Conservation (phyloP, 1,140 invertebrate genomes). For the Drosophila mauritiana region DNA sequence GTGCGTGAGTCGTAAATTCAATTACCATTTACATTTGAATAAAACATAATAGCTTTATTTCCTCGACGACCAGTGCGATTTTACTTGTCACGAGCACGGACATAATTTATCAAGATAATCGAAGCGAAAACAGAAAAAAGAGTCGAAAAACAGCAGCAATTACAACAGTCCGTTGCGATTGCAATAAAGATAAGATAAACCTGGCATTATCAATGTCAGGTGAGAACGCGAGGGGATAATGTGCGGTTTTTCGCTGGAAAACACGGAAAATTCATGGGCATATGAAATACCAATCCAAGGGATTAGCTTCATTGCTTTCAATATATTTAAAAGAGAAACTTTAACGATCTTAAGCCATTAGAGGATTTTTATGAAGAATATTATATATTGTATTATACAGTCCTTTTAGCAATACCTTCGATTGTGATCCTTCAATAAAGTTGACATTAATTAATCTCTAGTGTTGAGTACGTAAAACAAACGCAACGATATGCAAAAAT, state of each 20-base stretch:
- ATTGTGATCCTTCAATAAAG: too few species aligned
- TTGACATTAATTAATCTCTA: too few species aligned
- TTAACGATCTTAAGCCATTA: too few species aligned
- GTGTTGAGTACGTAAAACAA: constrained; percentile 2
- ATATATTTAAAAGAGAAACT: too few species aligned
- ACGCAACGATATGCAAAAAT: constrained; percentile 41
- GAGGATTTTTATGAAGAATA: too few species aligned
- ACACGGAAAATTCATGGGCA: background rate
- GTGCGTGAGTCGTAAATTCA: constrained; percentile 55
- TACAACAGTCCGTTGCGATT: constrained; percentile 37
- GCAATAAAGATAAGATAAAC: constrained; percentile 77
- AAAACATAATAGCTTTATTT: constrained; percentile 46
- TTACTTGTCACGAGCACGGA: constrained; percentile 66
- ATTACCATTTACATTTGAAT: constrained; percentile 65
- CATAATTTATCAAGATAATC: constrained; percentile 81
- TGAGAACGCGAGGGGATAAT: background rate
- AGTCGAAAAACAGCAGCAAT: constrained; percentile 41
- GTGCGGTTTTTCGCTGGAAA: background rate
- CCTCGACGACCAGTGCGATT: constrained; percentile 17
- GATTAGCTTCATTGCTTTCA: background rate
- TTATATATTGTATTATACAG: too few species aligned
- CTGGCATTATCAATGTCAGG: constrained; percentile 66
- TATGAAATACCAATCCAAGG: background rate
- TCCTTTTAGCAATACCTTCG: background rate
- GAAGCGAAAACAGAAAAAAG: constrained; percentile 22